These are phyloP conservation scores for Thunnus thynnus DNA, from an alignment of 2,113 vertebrate genomes.

Conservation along the genomic window DNA sequence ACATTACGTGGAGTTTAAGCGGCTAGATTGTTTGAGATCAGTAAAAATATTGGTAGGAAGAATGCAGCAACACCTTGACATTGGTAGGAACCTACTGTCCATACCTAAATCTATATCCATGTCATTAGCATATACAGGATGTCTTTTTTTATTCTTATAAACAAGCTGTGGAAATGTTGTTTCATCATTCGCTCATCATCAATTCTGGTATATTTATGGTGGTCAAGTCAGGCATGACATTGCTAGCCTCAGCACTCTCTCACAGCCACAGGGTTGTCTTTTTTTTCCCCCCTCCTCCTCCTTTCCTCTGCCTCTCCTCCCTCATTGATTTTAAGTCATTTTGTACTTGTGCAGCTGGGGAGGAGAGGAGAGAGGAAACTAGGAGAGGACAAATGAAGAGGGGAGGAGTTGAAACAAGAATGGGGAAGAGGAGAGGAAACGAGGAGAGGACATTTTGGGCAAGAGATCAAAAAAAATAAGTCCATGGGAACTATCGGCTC, in stretches of 20 bases:
- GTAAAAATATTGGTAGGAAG: no score
- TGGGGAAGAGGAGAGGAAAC: neutral
- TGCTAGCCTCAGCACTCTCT: conserved; percentile 64
- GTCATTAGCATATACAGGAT: no score
- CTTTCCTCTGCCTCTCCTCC: conserved; percentile 36
- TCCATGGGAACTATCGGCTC: neutral
- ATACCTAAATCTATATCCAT: no score
- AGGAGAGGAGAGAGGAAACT: neutral
- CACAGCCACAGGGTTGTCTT: conserved; percentile 36
- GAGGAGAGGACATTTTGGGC: conserved; percentile 14
- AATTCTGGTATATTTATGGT: conserved; percentile 44
- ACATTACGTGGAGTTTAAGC: no score
- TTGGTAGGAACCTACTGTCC: no score
- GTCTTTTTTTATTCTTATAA: neutral
- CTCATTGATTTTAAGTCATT: conserved; percentile 42
- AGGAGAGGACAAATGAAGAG: neutral
- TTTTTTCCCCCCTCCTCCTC: conserved; percentile 11
- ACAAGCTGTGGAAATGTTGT: neutral
- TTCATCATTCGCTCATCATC: conserved; percentile 12
- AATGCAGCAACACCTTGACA: no score
- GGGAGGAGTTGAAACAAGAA: no score
- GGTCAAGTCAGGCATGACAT: conserved; percentile 39
- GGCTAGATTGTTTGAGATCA: no score
- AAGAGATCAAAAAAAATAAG: conserved; percentile 9
- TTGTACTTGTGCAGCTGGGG: neutral